Evolutionary conservation across 2,797 vertebrate genomes (phyloP).

Genomic region (Anisognathus igniventris): DNA sequence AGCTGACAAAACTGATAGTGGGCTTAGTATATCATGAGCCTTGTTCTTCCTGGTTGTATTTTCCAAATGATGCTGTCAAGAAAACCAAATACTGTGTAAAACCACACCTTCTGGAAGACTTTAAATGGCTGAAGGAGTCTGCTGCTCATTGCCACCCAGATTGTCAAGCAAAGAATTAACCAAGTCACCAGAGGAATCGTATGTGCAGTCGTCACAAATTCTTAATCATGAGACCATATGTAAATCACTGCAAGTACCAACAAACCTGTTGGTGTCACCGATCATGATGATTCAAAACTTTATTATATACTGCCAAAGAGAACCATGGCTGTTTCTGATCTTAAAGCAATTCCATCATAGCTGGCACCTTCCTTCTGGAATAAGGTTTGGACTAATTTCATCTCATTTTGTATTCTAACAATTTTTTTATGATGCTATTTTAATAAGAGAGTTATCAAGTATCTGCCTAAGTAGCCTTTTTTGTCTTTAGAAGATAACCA

Average conservation of each 20-base stretch:
- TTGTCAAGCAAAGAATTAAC: not conserved
- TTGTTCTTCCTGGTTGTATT: not conserved
- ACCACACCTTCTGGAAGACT: not conserved
- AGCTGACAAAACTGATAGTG: not conserved
- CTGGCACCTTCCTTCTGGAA: not conserved
- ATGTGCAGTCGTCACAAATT: not conserved
- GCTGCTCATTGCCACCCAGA: not conserved
- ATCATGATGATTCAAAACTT: not conserved
- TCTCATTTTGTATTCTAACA: not conserved
- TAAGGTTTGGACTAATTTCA: not conserved
- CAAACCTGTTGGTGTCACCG: not conserved
- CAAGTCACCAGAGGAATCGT: not conserved
- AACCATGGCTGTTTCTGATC: not conserved
- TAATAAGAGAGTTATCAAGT: not conserved
- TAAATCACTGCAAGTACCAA: not conserved
- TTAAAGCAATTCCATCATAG: not conserved
- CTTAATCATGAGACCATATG: not conserved
- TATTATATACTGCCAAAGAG: not conserved
- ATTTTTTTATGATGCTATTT: accelerated
- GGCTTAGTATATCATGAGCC: not conserved
- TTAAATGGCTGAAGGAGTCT: not conserved
- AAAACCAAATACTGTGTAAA: not conserved
- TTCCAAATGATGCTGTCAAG: accelerated
- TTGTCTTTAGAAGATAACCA: not conserved
- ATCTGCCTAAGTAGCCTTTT: not conserved